phyloP scores from a whole-genome alignment of 2,797 vertebrate species.

The Pagetopsis macropterus region DNA sequence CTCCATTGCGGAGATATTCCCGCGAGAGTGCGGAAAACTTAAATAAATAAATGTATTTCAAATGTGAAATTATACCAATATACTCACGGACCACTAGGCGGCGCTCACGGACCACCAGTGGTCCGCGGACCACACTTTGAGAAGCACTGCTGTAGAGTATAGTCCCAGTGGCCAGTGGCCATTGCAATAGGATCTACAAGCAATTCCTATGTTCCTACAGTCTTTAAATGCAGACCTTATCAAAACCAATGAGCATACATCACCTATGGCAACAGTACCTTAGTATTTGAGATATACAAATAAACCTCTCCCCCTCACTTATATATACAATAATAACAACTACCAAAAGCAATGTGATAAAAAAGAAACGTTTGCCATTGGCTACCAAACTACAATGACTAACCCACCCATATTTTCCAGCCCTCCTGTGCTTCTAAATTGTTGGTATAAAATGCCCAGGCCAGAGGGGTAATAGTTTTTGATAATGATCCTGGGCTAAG shows the following conservation, averaged over 20 bases:
- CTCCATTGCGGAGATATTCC: too few relatives aligned
- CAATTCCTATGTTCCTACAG: slow-evolving; percentile 32
- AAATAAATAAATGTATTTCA: too few relatives aligned
- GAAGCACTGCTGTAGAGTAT: slow-evolving; percentile 21
- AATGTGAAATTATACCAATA: too few relatives aligned
- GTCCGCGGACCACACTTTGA: too few relatives aligned
- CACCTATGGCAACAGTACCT: slow-evolving; percentile 35
- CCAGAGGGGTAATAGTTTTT: slow-evolving; percentile 75
- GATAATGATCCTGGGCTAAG: slow-evolving; percentile 75
- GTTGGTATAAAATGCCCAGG: slow-evolving; percentile 61
- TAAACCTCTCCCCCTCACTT: slow-evolving; percentile 10
- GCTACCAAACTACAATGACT: slow-evolving; percentile 34
- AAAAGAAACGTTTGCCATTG: slow-evolving; percentile 33
- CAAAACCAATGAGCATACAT: slow-evolving; percentile 34
- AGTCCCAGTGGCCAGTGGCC: slow-evolving; percentile 1
- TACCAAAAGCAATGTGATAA: slow-evolving; percentile 14
- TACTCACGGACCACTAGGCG: too few relatives aligned
- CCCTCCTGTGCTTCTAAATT: slow-evolving; percentile 48
- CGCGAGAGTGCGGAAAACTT: too few relatives aligned
- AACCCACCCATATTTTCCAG: slow-evolving; percentile 35
- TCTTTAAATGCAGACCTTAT: slow-evolving; percentile 40
- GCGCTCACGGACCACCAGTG: too few relatives aligned
- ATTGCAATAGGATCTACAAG: slow-evolving; percentile 26
- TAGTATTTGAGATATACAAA: slow-evolving; percentile 43
- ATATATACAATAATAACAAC: slow-evolving; percentile 20